These are phyloP conservation scores for Sylvia borin DNA, from an alignment of 2,797 vertebrate genomes.

Conservation along the genomic window DNA sequence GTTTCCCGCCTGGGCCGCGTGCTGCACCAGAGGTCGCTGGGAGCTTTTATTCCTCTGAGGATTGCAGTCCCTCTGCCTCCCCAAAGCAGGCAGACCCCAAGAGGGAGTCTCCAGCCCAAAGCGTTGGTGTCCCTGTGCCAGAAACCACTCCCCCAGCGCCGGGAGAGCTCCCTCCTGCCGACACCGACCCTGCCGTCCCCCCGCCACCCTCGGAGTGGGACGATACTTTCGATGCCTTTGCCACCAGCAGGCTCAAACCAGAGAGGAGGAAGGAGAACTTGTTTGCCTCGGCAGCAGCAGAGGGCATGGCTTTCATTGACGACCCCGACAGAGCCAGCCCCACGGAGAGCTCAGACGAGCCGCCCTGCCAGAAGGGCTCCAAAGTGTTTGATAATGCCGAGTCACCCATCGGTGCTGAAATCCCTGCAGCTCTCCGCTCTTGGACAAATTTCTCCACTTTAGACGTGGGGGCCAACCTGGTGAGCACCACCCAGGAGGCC, in stretches of 20 bases:
- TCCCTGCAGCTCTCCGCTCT: neutral
- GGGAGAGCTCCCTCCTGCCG: neutral
- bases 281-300: constrained; percentile 13
- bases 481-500: constrained; percentile 8
- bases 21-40: constrained; percentile 67
- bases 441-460: constrained; percentile 26
- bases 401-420: fast-evolving
- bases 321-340: neutral
- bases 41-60: constrained; percentile 66
- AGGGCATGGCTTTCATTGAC: constrained; percentile 2
- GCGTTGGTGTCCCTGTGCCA: neutral
- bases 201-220: constrained; percentile 80
- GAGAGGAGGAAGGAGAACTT: constrained; percentile 33
- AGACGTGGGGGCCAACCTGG: constrained; percentile 35
- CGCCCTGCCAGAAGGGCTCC: neutral
- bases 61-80: constrained; percentile 74
- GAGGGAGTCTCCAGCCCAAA: neutral
- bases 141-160: constrained; percentile 10
- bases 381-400: fast-evolving
- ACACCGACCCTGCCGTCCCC: neutral
- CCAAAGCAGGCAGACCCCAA: constrained; percentile 32
- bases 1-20: constrained; percentile 75
- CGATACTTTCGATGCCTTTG: constrained; percentile 87
- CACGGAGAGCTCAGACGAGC: fast-evolving
- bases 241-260: constrained; percentile 83